A percentile compares a stretch with the other conserved stretches of the same genome.
Evolutionary conservation across 2,797 vertebrate genomes (phyloP).

Genomic region (Pangasius macronema): DNA sequence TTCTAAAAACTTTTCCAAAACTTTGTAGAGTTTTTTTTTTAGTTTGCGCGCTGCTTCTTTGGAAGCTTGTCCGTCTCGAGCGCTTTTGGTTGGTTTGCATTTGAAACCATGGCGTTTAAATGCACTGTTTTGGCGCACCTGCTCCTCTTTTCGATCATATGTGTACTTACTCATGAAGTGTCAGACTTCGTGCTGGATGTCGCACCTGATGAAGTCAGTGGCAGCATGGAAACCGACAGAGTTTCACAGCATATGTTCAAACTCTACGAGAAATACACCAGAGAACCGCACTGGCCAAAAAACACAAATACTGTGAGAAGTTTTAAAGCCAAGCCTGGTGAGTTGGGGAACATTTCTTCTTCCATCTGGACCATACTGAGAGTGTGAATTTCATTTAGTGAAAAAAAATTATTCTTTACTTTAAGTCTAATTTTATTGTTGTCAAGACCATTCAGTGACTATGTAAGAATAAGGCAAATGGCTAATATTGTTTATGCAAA

Average conservation of each 20-base stretch:
- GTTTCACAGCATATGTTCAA: constrained; percentile 86
- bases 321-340: constrained; percentile 84
- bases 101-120: constrained; percentile 63
- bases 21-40: neutral
- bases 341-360: constrained; percentile 62
- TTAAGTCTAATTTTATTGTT: neutral
- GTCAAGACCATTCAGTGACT: neutral
- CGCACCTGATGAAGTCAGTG: constrained; percentile 44
- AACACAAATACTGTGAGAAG: constrained; percentile 91
- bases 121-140: constrained; percentile 62
- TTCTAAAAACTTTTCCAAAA: neutral
- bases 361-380: neutral
- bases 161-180: constrained; percentile 48
- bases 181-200: constrained; percentile 47
- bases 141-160: constrained; percentile 55
- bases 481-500: neutral
- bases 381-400: neutral
- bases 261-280: constrained; percentile 88
- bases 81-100: neutral
- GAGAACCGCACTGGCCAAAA: constrained; percentile 75
- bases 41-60: neutral
- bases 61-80: neutral
- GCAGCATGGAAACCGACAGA: constrained; percentile 73
- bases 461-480: neutral
- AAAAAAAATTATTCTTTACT: neutral